A percentile compares a stretch with the other conserved stretches of the same genome.
These are phyloP conservation scores for Phalloptychus januarius DNA, from an alignment of 2,797 vertebrate species.

Conservation along the genomic window DNA sequence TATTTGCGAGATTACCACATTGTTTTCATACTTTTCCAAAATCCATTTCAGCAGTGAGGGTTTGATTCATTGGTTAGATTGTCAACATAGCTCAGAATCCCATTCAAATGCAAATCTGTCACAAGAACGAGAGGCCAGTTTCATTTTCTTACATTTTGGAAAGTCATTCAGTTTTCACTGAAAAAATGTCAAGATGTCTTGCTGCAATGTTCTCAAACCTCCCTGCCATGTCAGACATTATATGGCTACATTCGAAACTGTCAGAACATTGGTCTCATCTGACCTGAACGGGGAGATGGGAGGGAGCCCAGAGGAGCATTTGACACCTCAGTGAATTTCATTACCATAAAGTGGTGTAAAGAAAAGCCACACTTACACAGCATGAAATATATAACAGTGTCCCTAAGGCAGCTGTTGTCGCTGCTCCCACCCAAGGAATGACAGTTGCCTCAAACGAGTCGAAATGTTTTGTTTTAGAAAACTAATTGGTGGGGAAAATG, in stretches of 20 bases:
- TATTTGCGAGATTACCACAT: constrained; percentile 23
- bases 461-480: constrained; percentile 35
- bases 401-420: constrained; percentile 56
- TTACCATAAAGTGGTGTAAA: constrained; percentile 70
- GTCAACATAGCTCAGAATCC: constrained; percentile 40
- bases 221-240: constrained; percentile 64
- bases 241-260: constrained; percentile 57
- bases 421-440: constrained; percentile 31
- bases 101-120: constrained; percentile 31
- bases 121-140: constrained; percentile 24
- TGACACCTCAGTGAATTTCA: constrained; percentile 76
- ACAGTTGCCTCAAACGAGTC: constrained; percentile 30
- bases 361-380: constrained; percentile 62
- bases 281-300: constrained; percentile 63
- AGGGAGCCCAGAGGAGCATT: constrained; percentile 72
- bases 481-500: constrained; percentile 36
- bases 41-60: constrained; percentile 25
- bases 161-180: constrained; percentile 18
- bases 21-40: constrained; percentile 36
- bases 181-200: constrained; percentile 38
- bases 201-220: constrained; percentile 43
- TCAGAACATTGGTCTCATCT: constrained; percentile 64
- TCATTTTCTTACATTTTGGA: constrained; percentile 8
- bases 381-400: constrained; percentile 69
- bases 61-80: constrained; percentile 41